phyloP scores from a whole-genome alignment of 1,140 invertebrate species.

The Leucophenga varia region DNA sequence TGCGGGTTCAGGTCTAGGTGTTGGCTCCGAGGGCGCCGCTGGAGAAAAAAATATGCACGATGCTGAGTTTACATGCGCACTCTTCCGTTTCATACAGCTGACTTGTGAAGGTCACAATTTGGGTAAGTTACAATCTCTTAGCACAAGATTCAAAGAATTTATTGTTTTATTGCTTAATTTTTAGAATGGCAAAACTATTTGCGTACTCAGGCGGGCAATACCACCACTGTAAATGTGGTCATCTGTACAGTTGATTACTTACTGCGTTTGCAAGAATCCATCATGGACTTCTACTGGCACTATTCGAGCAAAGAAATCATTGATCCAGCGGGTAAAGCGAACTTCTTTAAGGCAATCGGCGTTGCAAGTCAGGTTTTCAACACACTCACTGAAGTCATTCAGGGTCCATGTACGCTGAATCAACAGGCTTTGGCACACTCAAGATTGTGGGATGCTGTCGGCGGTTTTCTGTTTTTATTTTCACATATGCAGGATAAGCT shows the following conservation, averaged over 20 bases:
- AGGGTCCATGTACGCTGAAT: conserved; percentile 99
- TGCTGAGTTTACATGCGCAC: conserved; percentile 95
- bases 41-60: conserved; percentile 99
- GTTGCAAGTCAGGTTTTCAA: conserved; percentile 99
- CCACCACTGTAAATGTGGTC: conserved; percentile 97
- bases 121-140: no score
- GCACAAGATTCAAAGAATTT: no score
- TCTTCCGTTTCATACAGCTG: conserved; percentile 97
- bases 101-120: conserved; percentile 99
- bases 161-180: no score
- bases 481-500: conserved; percentile 99
- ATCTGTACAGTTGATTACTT: conserved; percentile 99
- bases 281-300: conserved; percentile 99
- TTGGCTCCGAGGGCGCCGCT: conserved; percentile 78
- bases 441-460: conserved; percentile 99
- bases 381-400: conserved; percentile 99
- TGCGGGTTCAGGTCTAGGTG: conserved; percentile 63
- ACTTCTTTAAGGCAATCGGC: conserved; percentile 96
- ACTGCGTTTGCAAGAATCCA: conserved; percentile 95
- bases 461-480: conserved; percentile 98
- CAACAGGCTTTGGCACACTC: conserved; percentile 98
- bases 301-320: conserved; percentile 99
- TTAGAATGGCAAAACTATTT: conserved; percentile 99
- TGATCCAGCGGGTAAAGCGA: conserved; percentile 91
- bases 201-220: conserved; percentile 97